Percentiles rank a stretch among this genome's conserved stretches.
Conservation (phyloP, 2,888 invertebrate genomes). For the Trichacis sp. region DNA sequence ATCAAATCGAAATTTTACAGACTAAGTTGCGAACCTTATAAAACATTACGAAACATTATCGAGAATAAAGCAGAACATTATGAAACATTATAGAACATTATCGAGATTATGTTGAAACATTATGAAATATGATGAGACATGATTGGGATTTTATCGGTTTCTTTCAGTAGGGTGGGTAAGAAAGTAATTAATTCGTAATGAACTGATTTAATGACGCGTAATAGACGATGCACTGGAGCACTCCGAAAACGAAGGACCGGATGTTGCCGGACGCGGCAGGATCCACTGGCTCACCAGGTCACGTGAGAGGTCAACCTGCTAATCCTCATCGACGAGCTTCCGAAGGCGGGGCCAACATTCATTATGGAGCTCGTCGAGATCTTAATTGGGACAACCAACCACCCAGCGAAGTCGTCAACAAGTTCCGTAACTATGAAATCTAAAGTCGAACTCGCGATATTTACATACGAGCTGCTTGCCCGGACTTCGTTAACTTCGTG, state of each 20-base stretch:
- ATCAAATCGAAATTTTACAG: too few species aligned
- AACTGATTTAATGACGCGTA: slow-evolving; percentile 28
- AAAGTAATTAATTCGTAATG: too few species aligned
- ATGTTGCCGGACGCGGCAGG: slow-evolving; percentile 77
- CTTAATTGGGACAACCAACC: slow-evolving; percentile 80
- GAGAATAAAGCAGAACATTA: too few species aligned
- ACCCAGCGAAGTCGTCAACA: slow-evolving; percentile 80
- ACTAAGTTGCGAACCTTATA: too few species aligned
- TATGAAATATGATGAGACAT: too few species aligned
- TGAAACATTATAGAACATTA: too few species aligned
- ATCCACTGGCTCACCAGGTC: slow-evolving; percentile 70
- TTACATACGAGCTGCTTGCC: not conserved
- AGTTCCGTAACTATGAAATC: slow-evolving; percentile 93
- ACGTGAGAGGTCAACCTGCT: slow-evolving; percentile 73
- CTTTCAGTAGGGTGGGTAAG: too few species aligned
- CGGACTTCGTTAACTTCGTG: slow-evolving; percentile 3
- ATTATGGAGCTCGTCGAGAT: slow-evolving; percentile 71
- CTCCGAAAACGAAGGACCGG: slow-evolving; percentile 89
- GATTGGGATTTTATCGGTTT: too few species aligned
- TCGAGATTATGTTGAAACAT: too few species aligned
- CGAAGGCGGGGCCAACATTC: slow-evolving; percentile 87
- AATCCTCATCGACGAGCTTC: slow-evolving; percentile 79
- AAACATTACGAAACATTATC: too few species aligned
- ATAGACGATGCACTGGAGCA: slow-evolving; percentile 94
- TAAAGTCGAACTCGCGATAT: slow-evolving; percentile 70